These are phyloP conservation scores for Serilophus lunatus DNA, from an alignment of 2,113 vertebrate species.

Conservation along the genomic window DNA sequence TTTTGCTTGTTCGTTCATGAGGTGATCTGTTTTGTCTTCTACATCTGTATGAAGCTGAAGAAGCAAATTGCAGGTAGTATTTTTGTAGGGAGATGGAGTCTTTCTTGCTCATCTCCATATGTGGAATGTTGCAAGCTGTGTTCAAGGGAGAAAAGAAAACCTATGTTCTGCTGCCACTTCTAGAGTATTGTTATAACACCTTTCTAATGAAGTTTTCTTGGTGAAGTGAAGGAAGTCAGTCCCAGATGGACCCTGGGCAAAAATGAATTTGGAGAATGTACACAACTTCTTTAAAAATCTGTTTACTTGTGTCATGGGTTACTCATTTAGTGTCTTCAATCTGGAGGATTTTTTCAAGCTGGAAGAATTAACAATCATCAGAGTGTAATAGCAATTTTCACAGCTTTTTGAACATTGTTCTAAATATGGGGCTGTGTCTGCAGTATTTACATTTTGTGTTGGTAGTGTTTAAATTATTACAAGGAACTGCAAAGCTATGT, in stretches of 20 bases:
- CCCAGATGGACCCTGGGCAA: not conserved
- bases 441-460: conserved; percentile 7
- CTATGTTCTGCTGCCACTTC: not conserved
- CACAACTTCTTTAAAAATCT: not conserved
- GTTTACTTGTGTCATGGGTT: not conserved
- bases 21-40: conserved; percentile 47
- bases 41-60: not conserved
- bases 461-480: conserved; percentile 29
- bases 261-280: not conserved
- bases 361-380: not conserved
- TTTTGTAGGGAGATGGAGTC: not conserved
- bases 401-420: conserved; percentile 1
- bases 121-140: not conserved
- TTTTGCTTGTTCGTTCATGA: conserved; percentile 31
- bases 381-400: not conserved
- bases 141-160: not conserved
- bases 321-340: not conserved
- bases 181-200: not conserved
- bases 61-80: conserved; percentile 17
- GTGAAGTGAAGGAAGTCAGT: not conserved
- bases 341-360: not conserved
- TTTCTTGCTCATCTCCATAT: not conserved
- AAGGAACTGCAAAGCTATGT: not conserved
- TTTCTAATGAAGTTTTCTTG: not conserved
- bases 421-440: conserved; percentile 10